Evolutionary conservation across 1,140 invertebrate genomes (phyloP).

Genomic region (Colletes latitarsis): DNA sequence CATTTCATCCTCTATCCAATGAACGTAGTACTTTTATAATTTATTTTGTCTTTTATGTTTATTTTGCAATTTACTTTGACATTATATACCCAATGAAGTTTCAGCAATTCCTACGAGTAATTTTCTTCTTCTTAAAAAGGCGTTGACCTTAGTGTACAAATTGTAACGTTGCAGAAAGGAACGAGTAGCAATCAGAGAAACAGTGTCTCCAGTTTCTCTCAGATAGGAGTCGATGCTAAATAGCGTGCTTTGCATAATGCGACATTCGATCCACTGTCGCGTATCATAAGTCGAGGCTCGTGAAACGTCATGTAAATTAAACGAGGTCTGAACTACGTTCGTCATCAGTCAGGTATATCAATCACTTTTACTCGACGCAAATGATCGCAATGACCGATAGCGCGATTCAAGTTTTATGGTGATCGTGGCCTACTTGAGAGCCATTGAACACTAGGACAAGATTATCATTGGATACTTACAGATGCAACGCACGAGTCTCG

Average conservation of each 20-base stretch:
- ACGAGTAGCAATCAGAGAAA: not conserved
- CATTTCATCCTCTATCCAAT: too few species aligned
- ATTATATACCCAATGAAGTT: too few species aligned
- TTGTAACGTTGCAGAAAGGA: not conserved
- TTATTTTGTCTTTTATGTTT: too few species aligned
- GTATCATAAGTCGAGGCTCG: constrained; percentile 19
- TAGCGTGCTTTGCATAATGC: constrained; percentile 32
- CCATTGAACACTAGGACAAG: not conserved
- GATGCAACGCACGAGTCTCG: not conserved
- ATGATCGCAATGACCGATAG: constrained; percentile 33
- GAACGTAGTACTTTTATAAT: too few species aligned
- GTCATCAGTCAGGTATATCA: constrained; percentile 39
- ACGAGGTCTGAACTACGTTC: constrained; percentile 18
- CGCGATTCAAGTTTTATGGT: constrained; percentile 4
- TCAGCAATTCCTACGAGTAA: too few species aligned
- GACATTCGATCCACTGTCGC: constrained; percentile 37
- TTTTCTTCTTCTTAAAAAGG: too few species aligned
- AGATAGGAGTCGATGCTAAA: constrained; percentile 11
- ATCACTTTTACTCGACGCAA: constrained; percentile 37
- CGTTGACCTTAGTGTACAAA: too few species aligned
- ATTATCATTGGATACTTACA: not conserved
- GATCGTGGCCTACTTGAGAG: constrained; percentile 17
- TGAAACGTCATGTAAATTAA: constrained; percentile 31
- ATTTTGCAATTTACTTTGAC: too few species aligned
- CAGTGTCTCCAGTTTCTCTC: not conserved